These are phyloP conservation scores for Calephelis perditalis DNA, from an alignment of 2,888 invertebrate genomes.

Conservation along the genomic window DNA sequence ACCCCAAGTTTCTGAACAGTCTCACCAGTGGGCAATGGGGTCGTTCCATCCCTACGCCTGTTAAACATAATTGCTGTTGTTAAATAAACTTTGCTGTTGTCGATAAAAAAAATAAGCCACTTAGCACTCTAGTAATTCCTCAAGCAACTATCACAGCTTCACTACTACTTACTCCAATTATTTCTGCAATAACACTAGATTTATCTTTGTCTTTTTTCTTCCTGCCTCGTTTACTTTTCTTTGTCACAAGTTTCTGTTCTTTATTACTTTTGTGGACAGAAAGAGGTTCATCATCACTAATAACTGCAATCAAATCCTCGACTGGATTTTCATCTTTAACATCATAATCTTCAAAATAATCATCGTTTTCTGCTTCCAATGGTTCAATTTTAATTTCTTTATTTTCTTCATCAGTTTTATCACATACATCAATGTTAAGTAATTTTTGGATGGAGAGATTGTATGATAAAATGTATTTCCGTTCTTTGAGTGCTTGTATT, in stretches of 20 bases:
- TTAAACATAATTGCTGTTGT: no score
- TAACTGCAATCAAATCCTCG: conserved; percentile 33
- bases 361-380: conserved; percentile 24
- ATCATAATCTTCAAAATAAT: conserved; percentile 22
- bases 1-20: no score
- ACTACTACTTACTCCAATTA: conserved; percentile 17
- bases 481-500: conserved; percentile 41
- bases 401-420: conserved; percentile 20
- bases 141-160: no score
- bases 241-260: conserved; percentile 35
- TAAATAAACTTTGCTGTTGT: no score
- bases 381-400: conserved; percentile 39
- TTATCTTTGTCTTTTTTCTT: conserved; percentile 32
- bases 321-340: conserved; percentile 46
- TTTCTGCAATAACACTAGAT: conserved; percentile 22
- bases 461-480: conserved; percentile 32
- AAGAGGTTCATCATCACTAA: conserved; percentile 55
- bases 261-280: conserved; percentile 40
- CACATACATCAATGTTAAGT: conserved; percentile 9
- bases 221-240: conserved; percentile 34
- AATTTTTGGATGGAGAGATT: conserved; percentile 3
- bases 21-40: no score
- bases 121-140: no score
- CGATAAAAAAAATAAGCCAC: no score
- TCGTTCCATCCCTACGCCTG: no score